These are phyloP conservation scores for Drosophila repletoides DNA, from an alignment of 1,140 invertebrate genomes.

Conservation along the genomic window DNA sequence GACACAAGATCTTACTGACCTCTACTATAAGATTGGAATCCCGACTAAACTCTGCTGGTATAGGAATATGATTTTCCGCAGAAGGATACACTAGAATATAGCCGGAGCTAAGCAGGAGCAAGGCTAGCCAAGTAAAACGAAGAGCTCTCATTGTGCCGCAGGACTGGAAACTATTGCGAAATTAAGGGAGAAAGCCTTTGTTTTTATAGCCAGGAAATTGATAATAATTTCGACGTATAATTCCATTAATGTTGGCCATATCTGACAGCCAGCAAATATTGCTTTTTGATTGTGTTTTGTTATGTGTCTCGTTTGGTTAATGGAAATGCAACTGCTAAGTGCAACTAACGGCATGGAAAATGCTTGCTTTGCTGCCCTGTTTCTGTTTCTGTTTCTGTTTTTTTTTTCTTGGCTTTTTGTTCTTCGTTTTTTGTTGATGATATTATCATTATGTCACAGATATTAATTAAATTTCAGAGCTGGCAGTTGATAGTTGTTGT, in stretches of 20 bases:
- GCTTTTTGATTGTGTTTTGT: constrained; percentile 25
- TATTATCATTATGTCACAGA: not conserved
- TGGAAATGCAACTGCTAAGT: constrained; percentile 40
- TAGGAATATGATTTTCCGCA: not conserved
- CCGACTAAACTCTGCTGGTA: constrained; percentile 1
- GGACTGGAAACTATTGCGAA: constrained; percentile 12
- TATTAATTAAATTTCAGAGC: no score
- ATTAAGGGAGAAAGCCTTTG: not conserved
- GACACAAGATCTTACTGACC: constrained; percentile 50
- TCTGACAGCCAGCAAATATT: constrained; percentile 36
- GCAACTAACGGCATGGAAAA: constrained; percentile 36
- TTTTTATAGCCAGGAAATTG: constrained; percentile 20
- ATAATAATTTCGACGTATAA: not conserved
- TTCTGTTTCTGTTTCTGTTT: not conserved
- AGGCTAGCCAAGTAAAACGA: not conserved
- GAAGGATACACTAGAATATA: not conserved
- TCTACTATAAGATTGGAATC: constrained; percentile 43
- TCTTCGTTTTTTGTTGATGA: not conserved
- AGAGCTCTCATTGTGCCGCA: not conserved
- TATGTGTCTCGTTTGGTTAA: constrained; percentile 38
- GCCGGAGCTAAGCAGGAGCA: constrained; percentile 4
- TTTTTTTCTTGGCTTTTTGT: not conserved
- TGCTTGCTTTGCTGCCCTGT: constrained; percentile 5
- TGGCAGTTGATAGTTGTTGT: no score
- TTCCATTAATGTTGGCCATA: constrained; percentile 33